Evolutionary conservation across 2,113 vertebrate species (phyloP).

Genomic region (Anoplopoma fimbria): DNA sequence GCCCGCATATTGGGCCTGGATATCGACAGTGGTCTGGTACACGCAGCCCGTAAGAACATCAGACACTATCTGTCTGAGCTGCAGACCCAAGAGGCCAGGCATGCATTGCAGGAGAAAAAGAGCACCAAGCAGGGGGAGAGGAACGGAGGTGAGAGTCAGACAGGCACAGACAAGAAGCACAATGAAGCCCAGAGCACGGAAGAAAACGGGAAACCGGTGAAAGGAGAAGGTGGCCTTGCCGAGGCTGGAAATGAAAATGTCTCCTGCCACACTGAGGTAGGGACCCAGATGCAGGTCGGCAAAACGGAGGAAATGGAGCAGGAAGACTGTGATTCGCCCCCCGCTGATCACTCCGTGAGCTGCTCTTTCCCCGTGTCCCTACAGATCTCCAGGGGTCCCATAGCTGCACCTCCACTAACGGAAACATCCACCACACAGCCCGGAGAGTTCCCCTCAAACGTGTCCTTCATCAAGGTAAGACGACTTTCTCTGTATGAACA

Average conservation of each 20-base stretch:
- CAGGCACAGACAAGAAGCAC: conserved; percentile 49
- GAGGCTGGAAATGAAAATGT: conserved; percentile 59
- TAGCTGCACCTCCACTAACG: conserved; percentile 88
- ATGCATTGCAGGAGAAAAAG: conserved; percentile 34
- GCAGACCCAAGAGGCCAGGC: conserved; percentile 79
- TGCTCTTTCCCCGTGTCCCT: conserved; percentile 88
- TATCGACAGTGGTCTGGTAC: conserved; percentile 88
- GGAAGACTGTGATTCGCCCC: conserved; percentile 28
- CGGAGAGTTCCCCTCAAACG: conserved; percentile 90
- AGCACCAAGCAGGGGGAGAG: conserved; percentile 47
- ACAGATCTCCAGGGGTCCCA: conserved; percentile 89
- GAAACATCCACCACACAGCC: conserved; percentile 68
- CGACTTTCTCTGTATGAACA: neutral
- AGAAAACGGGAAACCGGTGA: conserved; percentile 59
- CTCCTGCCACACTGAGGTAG: conserved; percentile 47
- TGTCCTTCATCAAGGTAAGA: conserved; percentile 92
- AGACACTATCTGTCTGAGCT: conserved; percentile 91
- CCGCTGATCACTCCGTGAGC: conserved; percentile 56
- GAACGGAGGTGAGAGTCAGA: conserved; percentile 34
- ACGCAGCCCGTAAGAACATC: conserved; percentile 91
- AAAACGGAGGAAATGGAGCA: conserved; percentile 49
- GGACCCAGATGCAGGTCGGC: conserved; percentile 37
- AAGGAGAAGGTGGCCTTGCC: conserved; percentile 64
- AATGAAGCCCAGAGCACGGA: conserved; percentile 25
- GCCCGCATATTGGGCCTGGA: conserved; percentile 90